A percentile compares a stretch with the other conserved stretches of the same genome.
phyloP scores from a whole-genome alignment of 2,888 invertebrate genomes.

The Allygus modestus region DNA sequence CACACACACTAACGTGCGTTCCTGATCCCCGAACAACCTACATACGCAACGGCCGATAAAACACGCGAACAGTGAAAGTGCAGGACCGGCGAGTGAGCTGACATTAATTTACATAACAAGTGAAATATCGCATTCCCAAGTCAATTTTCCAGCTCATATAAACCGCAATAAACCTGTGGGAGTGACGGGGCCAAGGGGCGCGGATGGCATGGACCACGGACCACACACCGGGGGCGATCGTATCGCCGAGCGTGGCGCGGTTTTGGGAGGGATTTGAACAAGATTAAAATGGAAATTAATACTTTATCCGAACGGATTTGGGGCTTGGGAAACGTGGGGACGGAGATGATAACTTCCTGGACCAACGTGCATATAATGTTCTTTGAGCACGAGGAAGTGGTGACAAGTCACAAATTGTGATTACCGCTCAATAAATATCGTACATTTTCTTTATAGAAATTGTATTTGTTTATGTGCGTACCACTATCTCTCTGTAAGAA shows the following conservation, averaged over 20 bases:
- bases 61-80: not conserved
- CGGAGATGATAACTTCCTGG: not conserved
- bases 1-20: no score
- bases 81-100: not conserved
- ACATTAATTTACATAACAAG: not conserved
- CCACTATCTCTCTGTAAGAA: no score
- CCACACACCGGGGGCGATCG: not conserved
- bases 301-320: not conserved
- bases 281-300: not conserved
- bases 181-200: not conserved
- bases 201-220: not conserved
- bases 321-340: not conserved
- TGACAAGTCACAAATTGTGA: no score
- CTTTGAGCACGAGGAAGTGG: no score
- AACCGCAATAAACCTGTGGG: constrained; percentile 15
- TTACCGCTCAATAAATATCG: no score
- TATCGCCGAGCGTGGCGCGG: no score
- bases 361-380: no score
- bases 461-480: no score
- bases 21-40: no score
- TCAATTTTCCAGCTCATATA: not conserved
- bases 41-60: no score
- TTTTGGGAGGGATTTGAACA: constrained; percentile 11
- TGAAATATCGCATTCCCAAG: constrained; percentile 7
- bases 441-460: no score